A percentile compares a stretch with the other conserved stretches of the same genome.
phyloP scores from a whole-genome alignment of 2,797 vertebrate species.

The Setipinna tenuifilis region DNA sequence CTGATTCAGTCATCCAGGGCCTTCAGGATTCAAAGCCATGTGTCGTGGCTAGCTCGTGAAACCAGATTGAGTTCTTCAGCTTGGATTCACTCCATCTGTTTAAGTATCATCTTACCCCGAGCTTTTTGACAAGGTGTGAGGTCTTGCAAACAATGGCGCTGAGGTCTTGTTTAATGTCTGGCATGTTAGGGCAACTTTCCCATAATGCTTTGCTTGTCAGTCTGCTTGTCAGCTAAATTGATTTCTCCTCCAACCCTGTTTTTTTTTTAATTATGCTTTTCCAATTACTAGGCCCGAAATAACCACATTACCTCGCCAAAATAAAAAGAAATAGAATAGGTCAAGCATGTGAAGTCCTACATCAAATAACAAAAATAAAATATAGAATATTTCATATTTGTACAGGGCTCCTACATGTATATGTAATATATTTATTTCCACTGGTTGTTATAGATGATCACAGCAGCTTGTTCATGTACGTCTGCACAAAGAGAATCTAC shows the following conservation, averaged over 20 bases:
- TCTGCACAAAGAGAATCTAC: background rate
- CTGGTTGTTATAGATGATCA: background rate
- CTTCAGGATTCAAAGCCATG: background rate
- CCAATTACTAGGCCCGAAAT: constrained; percentile 2
- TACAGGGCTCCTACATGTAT: background rate
- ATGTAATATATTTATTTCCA: background rate
- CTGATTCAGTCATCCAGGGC: constrained; percentile 30
- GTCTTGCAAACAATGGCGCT: constrained; percentile 41
- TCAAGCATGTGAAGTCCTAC: background rate
- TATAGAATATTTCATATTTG: background rate
- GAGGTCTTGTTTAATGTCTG: constrained; percentile 34
- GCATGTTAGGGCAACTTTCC: background rate
- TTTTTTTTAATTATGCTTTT: background rate
- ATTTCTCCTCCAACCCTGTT: background rate
- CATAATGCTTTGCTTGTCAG: background rate
- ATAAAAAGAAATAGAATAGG: background rate
- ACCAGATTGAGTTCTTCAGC: constrained; percentile 38
- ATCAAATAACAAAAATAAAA: background rate
- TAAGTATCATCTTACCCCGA: constrained; percentile 35
- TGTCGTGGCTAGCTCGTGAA: constrained; percentile 32
- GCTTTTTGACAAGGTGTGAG: constrained; percentile 30
- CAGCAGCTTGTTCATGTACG: background rate
- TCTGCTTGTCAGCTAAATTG: constrained; percentile 10
- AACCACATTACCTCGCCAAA: background rate
- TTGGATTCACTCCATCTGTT: constrained; percentile 42